Percentiles rank a stretch among this genome's conserved stretches.
Conservation (phyloP, 2,113 vertebrate genomes). For the Monarcha castaneiventris region DNA sequence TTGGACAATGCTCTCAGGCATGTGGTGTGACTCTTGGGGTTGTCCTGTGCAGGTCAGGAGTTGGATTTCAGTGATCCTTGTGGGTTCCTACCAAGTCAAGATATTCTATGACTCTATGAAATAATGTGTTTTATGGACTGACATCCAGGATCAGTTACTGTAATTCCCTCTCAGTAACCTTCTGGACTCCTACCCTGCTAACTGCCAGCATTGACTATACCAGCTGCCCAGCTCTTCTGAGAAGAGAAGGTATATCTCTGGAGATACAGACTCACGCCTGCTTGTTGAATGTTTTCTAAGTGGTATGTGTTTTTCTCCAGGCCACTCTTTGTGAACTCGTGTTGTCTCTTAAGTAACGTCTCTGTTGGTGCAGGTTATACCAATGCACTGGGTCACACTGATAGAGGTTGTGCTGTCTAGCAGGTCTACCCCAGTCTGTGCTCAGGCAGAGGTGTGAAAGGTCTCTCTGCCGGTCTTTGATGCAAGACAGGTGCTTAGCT, state of each 20-base stretch:
- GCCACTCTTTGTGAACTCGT: not conserved
- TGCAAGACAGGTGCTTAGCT: not conserved
- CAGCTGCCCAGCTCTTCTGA: not conserved
- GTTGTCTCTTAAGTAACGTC: rapidly evolving
- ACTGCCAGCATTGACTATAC: rapidly evolving
- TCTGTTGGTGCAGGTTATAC: not conserved
- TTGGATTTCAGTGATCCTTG: not conserved
- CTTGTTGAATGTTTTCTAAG: not conserved
- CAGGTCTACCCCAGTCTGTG: not conserved
- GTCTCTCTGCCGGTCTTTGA: not conserved
- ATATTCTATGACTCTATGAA: not conserved
- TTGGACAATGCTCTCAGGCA: not conserved
- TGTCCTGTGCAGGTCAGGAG: not conserved
- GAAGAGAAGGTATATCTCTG: not conserved
- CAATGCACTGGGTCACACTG: rapidly evolving
- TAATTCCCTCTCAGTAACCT: not conserved
- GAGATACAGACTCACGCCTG: not conserved
- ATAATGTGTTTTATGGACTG: not conserved
- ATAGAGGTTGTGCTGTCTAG: not conserved
- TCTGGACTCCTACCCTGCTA: not conserved
- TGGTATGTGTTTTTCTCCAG: not conserved
- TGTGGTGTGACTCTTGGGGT: not conserved
- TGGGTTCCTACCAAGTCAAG: not conserved
- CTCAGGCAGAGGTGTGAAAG: not conserved
- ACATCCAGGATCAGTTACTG: not conserved